phyloP scores from a whole-genome alignment of 2,797 vertebrate genomes.

The Enteromius viviparus region DNA sequence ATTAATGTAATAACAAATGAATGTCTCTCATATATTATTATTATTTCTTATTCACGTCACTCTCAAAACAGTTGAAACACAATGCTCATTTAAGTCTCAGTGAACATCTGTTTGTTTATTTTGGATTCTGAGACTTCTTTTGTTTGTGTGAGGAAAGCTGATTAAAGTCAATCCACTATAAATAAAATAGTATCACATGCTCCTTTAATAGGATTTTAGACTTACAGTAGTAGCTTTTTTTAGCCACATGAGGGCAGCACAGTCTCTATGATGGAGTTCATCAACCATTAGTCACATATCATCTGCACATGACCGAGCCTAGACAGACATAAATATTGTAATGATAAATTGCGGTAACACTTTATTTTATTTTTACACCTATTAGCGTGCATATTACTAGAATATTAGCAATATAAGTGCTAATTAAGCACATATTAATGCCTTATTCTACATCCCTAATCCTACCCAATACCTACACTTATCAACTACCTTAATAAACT shows the following conservation, averaged over 20 bases:
- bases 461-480: too few species aligned
- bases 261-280: conserved; percentile 35
- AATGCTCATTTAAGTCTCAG: background rate
- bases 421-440: too few species aligned
- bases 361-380: too few species aligned
- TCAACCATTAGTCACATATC: background rate
- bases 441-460: too few species aligned
- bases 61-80: background rate
- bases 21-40: background rate
- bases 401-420: too few species aligned
- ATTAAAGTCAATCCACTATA: conserved; percentile 47
- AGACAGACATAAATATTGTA: background rate
- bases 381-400: too few species aligned
- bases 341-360: too few species aligned
- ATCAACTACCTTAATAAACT: too few species aligned
- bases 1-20: too few species aligned
- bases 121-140: conserved; percentile 49
- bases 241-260: conserved; percentile 68
- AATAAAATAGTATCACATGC: conserved; percentile 31
- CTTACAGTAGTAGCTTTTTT: background rate
- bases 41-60: background rate
- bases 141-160: conserved; percentile 42
- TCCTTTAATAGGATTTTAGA: conserved; percentile 37
- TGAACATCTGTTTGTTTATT: conserved; percentile 7
- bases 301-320: background rate